A percentile compares a stretch with the other conserved stretches of the same genome.
phyloP scores from a whole-genome alignment of 1,140 invertebrate genomes.

The Drosophila leontia region DNA sequence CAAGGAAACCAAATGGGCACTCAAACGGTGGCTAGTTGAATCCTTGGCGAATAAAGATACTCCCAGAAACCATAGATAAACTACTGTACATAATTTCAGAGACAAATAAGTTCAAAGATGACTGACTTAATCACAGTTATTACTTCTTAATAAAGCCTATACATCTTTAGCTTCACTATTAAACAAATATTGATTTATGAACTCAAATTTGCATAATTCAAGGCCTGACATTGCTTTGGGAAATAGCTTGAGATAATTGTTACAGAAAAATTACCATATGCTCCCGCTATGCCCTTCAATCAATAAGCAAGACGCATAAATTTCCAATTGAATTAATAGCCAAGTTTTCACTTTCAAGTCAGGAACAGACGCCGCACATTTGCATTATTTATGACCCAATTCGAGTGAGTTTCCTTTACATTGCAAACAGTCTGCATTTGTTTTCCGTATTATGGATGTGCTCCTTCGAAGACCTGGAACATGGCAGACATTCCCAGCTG shows the following conservation, averaged over 20 bases:
- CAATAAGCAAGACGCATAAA: slow-evolving; percentile 13
- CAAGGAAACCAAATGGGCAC: slow-evolving; percentile 19
- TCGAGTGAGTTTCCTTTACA: slow-evolving; percentile 24
- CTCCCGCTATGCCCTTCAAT: not conserved
- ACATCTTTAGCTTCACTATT: not conserved
- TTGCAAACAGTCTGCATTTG: slow-evolving; percentile 31
- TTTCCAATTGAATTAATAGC: slow-evolving; percentile 18
- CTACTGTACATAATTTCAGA: not conserved
- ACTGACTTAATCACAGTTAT: not conserved
- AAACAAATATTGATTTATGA: not conserved
- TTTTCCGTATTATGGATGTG: slow-evolving; percentile 9
- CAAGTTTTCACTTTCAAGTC: slow-evolving; percentile 33
- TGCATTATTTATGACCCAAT: slow-evolving; percentile 39
- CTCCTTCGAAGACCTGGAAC: slow-evolving; percentile 2
- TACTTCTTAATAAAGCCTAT: not conserved
- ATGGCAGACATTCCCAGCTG: slow-evolving; percentile 39
- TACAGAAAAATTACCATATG: not conserved
- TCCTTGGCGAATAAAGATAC: not conserved
- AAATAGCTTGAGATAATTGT: slow-evolving; percentile 1
- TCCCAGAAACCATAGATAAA: not conserved
- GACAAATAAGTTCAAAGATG: slow-evolving; percentile 4
- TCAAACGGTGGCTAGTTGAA: not conserved
- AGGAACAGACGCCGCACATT: slow-evolving; percentile 15
- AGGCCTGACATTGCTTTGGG: not conserved
- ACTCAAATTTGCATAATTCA: slow-evolving; percentile 2